Percentiles rank a stretch among this genome's conserved stretches.
These are phyloP conservation scores for Microctonus aethiopoides DNA, from an alignment of 2,888 invertebrate species.

Conservation along the genomic window DNA sequence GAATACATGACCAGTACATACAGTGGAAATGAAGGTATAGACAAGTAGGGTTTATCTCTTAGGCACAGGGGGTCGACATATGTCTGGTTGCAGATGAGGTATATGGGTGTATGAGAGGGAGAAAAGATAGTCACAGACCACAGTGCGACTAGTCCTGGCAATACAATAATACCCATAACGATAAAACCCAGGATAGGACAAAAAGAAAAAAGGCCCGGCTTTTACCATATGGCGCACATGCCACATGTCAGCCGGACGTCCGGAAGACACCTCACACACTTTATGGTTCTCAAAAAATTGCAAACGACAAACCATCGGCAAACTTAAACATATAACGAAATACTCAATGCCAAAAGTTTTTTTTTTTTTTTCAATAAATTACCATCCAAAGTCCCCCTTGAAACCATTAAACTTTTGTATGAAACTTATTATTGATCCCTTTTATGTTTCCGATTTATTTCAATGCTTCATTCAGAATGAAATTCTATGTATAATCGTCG, in stretches of 20 bases:
- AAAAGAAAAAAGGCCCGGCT: slow-evolving; percentile 45
- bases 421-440: too few relatives aligned
- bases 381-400: too few relatives aligned
- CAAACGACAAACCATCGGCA: neutral
- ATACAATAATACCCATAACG: slow-evolving; percentile 38
- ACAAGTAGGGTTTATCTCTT: neutral
- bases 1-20: neutral
- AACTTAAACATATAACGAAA: neutral
- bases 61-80: neutral
- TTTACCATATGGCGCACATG: slow-evolving; percentile 50
- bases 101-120: slow-evolving; percentile 11
- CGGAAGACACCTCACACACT: neutral
- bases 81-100: neutral
- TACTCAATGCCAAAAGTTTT: too few relatives aligned
- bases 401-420: too few relatives aligned
- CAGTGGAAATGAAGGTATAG: neutral
- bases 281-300: neutral
- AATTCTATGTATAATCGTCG: too few relatives aligned
- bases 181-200: slow-evolving; percentile 50
- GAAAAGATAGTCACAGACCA: neutral
- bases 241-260: neutral
- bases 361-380: too few relatives aligned
- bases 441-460: too few relatives aligned
- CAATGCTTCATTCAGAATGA: too few relatives aligned
- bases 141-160: slow-evolving; percentile 25